Evolutionary conservation across 2,113 vertebrate genomes (phyloP).

Genomic region (Entelurus aequoreus): DNA sequence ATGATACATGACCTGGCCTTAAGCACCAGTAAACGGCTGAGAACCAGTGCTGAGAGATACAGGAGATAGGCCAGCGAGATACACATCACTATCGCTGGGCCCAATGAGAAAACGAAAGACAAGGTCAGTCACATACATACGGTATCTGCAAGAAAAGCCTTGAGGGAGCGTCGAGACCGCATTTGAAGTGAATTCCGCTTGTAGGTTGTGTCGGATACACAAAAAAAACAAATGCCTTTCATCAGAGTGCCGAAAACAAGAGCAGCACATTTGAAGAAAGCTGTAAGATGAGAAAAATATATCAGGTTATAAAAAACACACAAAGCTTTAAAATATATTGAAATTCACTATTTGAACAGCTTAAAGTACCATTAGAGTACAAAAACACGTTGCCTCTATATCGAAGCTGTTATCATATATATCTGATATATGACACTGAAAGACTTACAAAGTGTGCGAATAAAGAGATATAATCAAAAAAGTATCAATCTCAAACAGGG

Average conservation of each 20-base stretch:
- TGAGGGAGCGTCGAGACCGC: constrained; percentile 21
- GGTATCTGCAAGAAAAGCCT: constrained; percentile 26
- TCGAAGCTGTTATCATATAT: no score
- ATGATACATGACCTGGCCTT: constrained; percentile 32
- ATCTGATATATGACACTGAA: no score
- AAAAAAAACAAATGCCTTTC: constrained; percentile 1
- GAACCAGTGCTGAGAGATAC: constrained; percentile 41
- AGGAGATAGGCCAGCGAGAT: constrained; percentile 40
- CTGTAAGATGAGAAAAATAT: background rate
- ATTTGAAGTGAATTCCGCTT: constrained; percentile 13
- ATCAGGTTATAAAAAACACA: background rate
- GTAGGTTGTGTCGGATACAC: background rate
- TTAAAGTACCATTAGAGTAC: no score
- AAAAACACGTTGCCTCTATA: no score
- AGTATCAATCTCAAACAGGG: no score
- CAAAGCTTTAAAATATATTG: no score
- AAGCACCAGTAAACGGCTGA: constrained; percentile 30
- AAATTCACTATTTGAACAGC: no score
- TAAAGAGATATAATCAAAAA: no score
- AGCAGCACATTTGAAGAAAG: background rate
- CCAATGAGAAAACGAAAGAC: constrained; percentile 39
- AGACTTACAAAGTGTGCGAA: no score
- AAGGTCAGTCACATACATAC: constrained; percentile 31
- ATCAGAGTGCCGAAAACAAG: background rate
- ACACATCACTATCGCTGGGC: constrained; percentile 34